Percentiles rank a stretch among this genome's conserved stretches.
Evolutionary conservation across 1,140 invertebrate species (phyloP).

Genomic region (Cydia fagiglandana): DNA sequence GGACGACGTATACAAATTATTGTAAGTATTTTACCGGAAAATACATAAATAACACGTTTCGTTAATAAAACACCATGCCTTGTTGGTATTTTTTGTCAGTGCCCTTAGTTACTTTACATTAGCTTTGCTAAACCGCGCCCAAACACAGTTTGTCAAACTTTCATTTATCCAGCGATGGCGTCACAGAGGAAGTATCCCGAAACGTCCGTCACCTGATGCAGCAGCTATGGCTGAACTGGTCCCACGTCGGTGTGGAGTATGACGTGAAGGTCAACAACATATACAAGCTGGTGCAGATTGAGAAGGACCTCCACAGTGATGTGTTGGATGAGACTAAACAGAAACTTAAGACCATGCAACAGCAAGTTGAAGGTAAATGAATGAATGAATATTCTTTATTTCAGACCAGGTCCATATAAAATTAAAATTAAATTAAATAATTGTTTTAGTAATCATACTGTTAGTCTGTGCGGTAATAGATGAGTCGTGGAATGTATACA

Average conservation of each 20-base stretch:
- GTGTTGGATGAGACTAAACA: constrained; percentile 66
- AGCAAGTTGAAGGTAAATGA: constrained; percentile 68
- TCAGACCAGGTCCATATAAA: no score
- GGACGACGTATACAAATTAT: constrained; percentile 57
- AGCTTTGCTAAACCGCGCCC: background rate
- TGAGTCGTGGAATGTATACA: no score
- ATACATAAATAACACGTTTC: background rate
- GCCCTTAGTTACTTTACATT: background rate
- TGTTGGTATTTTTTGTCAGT: background rate
- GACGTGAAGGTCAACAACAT: constrained; percentile 61
- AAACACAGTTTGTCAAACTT: background rate
- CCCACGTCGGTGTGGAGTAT: constrained; percentile 67
- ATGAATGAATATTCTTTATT: no score
- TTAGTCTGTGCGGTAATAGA: no score
- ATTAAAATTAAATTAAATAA: no score
- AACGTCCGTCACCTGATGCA: constrained; percentile 67
- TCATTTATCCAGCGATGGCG: constrained; percentile 54
- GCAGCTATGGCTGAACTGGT: constrained; percentile 71
- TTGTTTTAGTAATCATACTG: background rate
- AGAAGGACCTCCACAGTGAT: constrained; percentile 69
- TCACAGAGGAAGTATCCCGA: constrained; percentile 58
- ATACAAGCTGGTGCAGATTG: constrained; percentile 61
- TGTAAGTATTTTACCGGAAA: constrained; percentile 53
- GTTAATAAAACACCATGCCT: background rate
- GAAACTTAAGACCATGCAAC: constrained; percentile 62